These are phyloP conservation scores for Drosophila aldrichi DNA, from an alignment of 2,888 invertebrate species.

Conservation along the genomic window DNA sequence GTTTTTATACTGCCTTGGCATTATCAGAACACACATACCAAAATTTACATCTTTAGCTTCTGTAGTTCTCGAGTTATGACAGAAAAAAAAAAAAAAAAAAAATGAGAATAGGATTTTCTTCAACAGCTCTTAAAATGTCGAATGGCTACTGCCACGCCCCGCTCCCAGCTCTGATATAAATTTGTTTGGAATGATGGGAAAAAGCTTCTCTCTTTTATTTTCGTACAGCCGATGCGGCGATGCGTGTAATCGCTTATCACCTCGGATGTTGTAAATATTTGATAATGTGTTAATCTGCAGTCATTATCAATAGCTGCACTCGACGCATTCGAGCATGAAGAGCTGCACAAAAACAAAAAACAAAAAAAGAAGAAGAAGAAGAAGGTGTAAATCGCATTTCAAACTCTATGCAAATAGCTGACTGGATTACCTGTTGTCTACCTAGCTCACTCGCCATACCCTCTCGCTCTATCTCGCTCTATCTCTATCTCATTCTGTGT, in stretches of 20 bases:
- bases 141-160: too few relatives aligned
- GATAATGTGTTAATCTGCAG: constrained; percentile 48
- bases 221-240: constrained; percentile 1
- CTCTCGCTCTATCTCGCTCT: constrained; percentile 5
- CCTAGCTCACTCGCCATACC: neutral
- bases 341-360: neutral
- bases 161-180: too few relatives aligned
- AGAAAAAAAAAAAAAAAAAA: too few relatives aligned
- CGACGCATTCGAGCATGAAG: constrained; percentile 32
- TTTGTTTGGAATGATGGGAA: too few relatives aligned
- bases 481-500: constrained; percentile 6
- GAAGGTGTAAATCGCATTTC: constrained; percentile 48
- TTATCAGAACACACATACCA: too few relatives aligned
- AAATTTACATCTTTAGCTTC: too few relatives aligned
- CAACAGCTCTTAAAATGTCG: too few relatives aligned
- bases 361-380: too few relatives aligned
- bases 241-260: constrained; percentile 22
- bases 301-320: constrained; percentile 24
- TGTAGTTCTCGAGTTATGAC: too few relatives aligned
- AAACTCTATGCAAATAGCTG: constrained; percentile 38
- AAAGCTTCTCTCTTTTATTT: neutral
- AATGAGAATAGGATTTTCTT: too few relatives aligned
- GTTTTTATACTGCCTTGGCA: too few relatives aligned
- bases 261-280: constrained; percentile 38
- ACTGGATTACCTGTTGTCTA: constrained; percentile 12